Evolutionary conservation across 2,797 vertebrate species (phyloP).

Genomic region (Poecilia gillii): DNA sequence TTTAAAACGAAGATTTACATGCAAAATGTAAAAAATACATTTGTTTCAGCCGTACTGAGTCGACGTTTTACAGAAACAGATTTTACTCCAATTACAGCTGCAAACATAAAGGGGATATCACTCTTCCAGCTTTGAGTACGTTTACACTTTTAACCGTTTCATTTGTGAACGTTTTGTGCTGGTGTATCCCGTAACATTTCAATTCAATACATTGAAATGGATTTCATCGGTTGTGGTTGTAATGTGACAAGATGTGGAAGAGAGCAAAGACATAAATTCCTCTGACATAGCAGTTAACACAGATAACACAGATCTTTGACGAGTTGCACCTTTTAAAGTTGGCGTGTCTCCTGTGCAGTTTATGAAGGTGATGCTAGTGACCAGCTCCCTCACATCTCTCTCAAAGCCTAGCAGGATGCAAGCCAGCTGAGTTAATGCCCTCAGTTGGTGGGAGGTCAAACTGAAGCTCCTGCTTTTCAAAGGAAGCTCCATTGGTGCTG

Average conservation of each 20-base stretch:
- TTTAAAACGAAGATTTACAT: not conserved
- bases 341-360: conserved; percentile 76
- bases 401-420: conserved; percentile 87
- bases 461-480: conserved; percentile 80
- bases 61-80: not conserved
- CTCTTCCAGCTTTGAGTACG: not conserved
- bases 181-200: not conserved
- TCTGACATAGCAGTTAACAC: not conserved
- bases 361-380: conserved; percentile 80
- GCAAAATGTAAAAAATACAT: not conserved
- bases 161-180: not conserved
- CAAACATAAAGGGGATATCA: not conserved
- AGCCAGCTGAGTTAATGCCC: conserved; percentile 85
- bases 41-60: not conserved
- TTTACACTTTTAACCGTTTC: not conserved
- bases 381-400: conserved; percentile 83
- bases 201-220: not conserved
- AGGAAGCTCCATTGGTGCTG: conserved; percentile 81
- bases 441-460: conserved; percentile 88
- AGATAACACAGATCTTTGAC: not conserved
- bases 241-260: not conserved
- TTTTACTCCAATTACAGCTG: not conserved
- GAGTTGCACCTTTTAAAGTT: conserved; percentile 82
- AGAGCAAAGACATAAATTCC: not conserved
- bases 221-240: not conserved